Evolutionary conservation across 1,140 invertebrate species (phyloP).

Genomic region (Scaptodrosophila lebanonensis): DNA sequence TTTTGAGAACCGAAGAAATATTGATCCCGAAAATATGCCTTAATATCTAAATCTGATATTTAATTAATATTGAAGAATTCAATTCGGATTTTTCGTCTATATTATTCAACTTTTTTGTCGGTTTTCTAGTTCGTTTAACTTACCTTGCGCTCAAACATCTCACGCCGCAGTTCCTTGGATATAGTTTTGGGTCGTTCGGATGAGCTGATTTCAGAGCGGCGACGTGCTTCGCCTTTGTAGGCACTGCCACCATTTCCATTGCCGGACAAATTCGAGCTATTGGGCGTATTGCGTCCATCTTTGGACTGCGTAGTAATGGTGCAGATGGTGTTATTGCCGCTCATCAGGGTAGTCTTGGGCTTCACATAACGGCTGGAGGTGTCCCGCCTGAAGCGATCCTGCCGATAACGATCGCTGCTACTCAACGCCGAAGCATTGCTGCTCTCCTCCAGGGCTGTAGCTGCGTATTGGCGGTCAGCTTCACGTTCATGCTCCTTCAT

Average conservation of each 20-base stretch:
- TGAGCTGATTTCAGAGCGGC: constrained; percentile 3
- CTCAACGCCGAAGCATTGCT: constrained; percentile 2
- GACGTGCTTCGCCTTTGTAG: background rate
- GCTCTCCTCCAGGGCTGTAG: constrained; percentile 56
- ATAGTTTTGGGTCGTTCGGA: constrained; percentile 15
- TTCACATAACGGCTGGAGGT: constrained; percentile 33
- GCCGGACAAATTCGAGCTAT: background rate
- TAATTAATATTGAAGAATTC: too few species aligned
- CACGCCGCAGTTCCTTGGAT: constrained; percentile 78
- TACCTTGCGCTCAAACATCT: constrained; percentile 84
- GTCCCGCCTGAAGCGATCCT: constrained; percentile 75
- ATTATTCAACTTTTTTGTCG: too few species aligned
- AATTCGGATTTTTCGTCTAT: too few species aligned
- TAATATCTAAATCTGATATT: too few species aligned
- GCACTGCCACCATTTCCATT: background rate
- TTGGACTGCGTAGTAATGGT: constrained; percentile 40
- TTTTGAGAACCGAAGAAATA: too few species aligned
- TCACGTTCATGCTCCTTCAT: constrained; percentile 95
- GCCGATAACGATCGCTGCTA: constrained; percentile 69
- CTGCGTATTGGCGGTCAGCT: constrained; percentile 79
- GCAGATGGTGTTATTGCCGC: constrained; percentile 49
- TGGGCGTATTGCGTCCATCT: constrained; percentile 15
- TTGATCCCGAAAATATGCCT: too few species aligned
- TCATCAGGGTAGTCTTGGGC: constrained; percentile 30
- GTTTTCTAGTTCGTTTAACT: background rate